Conservation (phyloP, 53 echinoderm and acorn worm genomes). For the Hippasteria phrygiana region DNA sequence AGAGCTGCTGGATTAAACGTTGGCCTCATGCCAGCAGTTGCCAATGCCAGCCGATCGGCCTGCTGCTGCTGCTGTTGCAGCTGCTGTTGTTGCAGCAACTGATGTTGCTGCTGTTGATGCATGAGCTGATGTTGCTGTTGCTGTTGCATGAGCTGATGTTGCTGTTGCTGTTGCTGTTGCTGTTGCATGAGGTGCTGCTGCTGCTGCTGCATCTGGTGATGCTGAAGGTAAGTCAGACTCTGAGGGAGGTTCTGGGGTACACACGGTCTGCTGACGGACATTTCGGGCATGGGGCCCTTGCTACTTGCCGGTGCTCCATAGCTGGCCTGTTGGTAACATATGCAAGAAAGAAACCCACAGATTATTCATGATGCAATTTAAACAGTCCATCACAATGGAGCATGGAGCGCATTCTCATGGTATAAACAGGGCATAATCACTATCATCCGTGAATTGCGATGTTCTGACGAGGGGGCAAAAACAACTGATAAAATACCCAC, state of each 20-base stretch:
- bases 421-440: background rate
- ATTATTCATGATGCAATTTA: background rate
- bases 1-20: constrained; percentile 35
- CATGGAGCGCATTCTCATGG: background rate
- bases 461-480: background rate
- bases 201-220: constrained; percentile 34
- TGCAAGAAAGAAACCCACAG: background rate
- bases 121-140: background rate
- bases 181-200: constrained; percentile 20
- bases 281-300: constrained; percentile 55
- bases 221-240: constrained; percentile 44
- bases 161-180: constrained; percentile 27
- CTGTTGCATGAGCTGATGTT: constrained; percentile 14
- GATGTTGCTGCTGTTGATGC: background rate
- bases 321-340: constrained; percentile 50
- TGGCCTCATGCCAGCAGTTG: constrained; percentile 74
- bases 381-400: background rate
- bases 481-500: constrained; percentile 14
- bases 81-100: constrained; percentile 30
- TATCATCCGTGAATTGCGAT: background rate
- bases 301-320: constrained; percentile 44
- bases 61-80: constrained; percentile 55
- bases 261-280: constrained; percentile 60
- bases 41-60: constrained; percentile 59
- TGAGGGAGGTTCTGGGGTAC: constrained; percentile 74